Base-by-base conservation (phyloP, 2,888 invertebrate genomes). In the Adelphocoris suturalis region DNA sequence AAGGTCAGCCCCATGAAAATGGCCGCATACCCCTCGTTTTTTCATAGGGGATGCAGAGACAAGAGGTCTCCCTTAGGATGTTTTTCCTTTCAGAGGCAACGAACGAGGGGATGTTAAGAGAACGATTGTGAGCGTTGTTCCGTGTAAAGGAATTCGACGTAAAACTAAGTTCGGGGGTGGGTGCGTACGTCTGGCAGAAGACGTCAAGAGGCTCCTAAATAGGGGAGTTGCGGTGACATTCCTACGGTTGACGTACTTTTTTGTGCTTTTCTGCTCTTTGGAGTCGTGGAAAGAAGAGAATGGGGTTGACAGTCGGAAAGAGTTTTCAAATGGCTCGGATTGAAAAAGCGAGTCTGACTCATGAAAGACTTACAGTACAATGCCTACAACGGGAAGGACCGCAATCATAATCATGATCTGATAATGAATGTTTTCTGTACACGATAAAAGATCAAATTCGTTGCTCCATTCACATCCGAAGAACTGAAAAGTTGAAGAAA, bases 141-240 rank as follows among this genome's bases (percentile, higher is more conserved):
- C 88, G 88, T 78, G 78, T 88, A 88, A 78, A 80, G 88, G 88
- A 88, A 88, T 88, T 78, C 55, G 88, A 76, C 76, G 88, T 48
- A 75, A 48, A n/a, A 28, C 27, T 7, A 28, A 61, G 46, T 19
- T 19, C 13, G 23, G 52, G 47, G 27, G 48, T 9, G 14, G 47
- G 37, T 3, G 52, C 52, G 47, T 5, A 82, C 46, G 82, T 68
- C 68, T 68, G 68, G 68, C 68, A 68, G n/a, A 68, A 82, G 82
- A 82, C 82, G 82, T 82, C 82, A 78, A 78, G 78, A 78, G 78
- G 68, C 46, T 23, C 27, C 52, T 82, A 82, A 82, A 82, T 82
- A 82, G 82, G 82, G 82, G 82, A 82, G 52, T 82, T 82, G 82
- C 82, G 82, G 82, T 82, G 82, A 82, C 82, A 48, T 82, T 82